Evolutionary conservation across 2,888 invertebrate genomes (phyloP), one percentile per base, ranked within the genome.

Genomic region (Xestia sexstrigata): DNA sequence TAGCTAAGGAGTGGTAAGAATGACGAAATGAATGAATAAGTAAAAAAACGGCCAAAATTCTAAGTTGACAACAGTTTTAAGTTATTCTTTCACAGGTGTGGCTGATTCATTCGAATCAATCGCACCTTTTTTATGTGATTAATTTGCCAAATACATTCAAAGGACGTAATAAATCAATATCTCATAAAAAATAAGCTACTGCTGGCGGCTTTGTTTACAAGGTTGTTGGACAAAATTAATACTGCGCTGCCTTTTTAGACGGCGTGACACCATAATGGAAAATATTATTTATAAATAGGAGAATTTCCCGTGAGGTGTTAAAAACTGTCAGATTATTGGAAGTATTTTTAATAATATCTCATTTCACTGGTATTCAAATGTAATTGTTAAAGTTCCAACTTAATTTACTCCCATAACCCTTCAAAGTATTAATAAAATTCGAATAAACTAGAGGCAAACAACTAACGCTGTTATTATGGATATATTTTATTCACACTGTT

Each of bases 101-200:
- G 76, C 85, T 79, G 70, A 79, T 84, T 79, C 87, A 84, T 87
- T 84, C 86, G 55, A 86, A 84, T 86, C 86, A 86, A 86, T 87
- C 82, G 82, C 75, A 15, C 58, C 63, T 75, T 81, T 84, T 81
- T 78, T 67, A 47, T 78, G 30, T 82, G 85, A 79, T 87, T 82
- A 82, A 82, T 87, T 87, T 79, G 63, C 76, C 63, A 78, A 84
- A 87, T 73, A 85, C 69, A 79, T 81, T 87, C 81, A 77, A 42
- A 74, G 70, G 81, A 63, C 55, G 66, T 74, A 72, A 79, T 87
- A 86, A 86, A 86, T 86, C 85, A 87, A 78, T 70, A 72, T 72
- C 67, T 76, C 60, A 58, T 84, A 84, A 69, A 77, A 77, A 84
- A 75, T 70, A 78, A 49, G 84, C 87, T 85, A 87, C 85, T 74